Conservation (phyloP, 2,888 invertebrate genomes). For the Drosophila paranaensis region DNA sequence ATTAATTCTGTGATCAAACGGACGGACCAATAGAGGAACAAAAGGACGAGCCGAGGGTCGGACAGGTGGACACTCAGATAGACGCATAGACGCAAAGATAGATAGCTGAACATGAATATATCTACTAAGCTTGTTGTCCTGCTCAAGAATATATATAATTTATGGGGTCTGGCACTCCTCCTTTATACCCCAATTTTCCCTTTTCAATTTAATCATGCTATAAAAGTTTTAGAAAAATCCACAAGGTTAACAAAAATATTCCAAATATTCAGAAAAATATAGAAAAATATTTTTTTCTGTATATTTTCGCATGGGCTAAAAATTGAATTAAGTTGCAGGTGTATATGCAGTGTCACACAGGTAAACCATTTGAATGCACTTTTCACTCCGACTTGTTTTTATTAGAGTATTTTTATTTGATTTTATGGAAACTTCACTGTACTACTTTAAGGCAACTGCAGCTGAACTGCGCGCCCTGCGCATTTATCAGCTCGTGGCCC, state of each 20-base stretch:
- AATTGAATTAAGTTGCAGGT: not conserved
- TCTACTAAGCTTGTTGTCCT: no score
- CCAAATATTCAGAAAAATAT: not conserved
- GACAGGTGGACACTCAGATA: no score
- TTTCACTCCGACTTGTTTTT: not conserved
- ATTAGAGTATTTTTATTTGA: not conserved
- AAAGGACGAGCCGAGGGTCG: no score
- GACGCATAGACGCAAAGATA: no score
- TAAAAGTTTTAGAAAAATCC: not conserved
- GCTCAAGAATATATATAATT: no score
- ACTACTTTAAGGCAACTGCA: conserved; percentile 15
- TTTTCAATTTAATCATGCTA: no score
- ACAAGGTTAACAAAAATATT: not conserved
- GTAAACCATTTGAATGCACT: not conserved
- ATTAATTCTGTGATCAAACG: no score
- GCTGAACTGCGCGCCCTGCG: conserved; percentile 3
- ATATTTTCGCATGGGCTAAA: not conserved
- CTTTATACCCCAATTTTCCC: no score
- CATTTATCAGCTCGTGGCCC: conserved; percentile 38
- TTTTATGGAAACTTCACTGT: not conserved
- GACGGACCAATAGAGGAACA: no score
- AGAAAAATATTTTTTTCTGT: not conserved
- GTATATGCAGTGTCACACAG: not conserved
- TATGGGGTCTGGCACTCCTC: no score
- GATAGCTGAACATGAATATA: no score